A percentile compares a stretch with the other conserved stretches of the same genome.
Conservation (phyloP, 2,797 vertebrate species). For the Myotis daubentonii region DNA sequence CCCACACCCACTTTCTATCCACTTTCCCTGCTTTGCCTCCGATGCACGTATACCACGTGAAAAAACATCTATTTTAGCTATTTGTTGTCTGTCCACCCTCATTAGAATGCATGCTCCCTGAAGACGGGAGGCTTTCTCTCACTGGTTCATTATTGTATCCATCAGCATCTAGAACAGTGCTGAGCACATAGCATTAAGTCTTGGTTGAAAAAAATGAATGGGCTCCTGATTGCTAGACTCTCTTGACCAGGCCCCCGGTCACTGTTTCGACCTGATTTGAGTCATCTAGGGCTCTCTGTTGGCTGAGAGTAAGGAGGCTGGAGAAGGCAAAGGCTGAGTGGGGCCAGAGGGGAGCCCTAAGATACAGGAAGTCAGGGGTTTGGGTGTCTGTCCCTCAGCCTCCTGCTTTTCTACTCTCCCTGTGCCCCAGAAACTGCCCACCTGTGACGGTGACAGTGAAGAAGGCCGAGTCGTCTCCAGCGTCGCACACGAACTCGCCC, state of each 20-base stretch:
- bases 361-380: not conserved
- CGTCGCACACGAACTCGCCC: conserved; percentile 90
- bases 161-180: not conserved
- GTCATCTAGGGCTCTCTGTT: not conserved
- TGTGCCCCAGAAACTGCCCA: conserved; percentile 69
- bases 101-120: not conserved
- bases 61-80: not conserved
- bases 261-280: not conserved
- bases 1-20: not conserved
- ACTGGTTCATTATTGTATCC: not conserved
- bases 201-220: not conserved
- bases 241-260: not conserved
- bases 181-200: not conserved
- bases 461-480: conserved; percentile 86
- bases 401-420: not conserved
- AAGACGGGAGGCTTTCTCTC: not conserved
- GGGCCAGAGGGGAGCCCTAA: not conserved
- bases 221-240: not conserved
- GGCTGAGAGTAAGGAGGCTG: not conserved
- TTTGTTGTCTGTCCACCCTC: not conserved
- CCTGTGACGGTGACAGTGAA: conserved; percentile 93
- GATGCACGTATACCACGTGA: not conserved
- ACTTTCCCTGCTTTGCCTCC: not conserved
- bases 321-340: not conserved
- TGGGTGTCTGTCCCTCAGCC: not conserved